Evolutionary conservation across 2,797 vertebrate species (phyloP).

Genomic region (Bovichtus diacanthus): DNA sequence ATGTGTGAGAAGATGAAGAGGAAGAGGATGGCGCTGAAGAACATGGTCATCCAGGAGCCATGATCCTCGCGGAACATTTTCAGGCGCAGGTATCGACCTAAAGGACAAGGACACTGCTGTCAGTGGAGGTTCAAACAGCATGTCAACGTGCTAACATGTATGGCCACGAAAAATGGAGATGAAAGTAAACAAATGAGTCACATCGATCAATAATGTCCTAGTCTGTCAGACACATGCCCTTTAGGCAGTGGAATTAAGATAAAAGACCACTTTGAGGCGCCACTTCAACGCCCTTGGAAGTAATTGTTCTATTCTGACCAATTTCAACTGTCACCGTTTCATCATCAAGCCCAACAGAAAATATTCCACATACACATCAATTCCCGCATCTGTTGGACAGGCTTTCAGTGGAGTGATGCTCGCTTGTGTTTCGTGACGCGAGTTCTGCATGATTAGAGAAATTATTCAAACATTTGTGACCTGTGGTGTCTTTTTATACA

Average conservation of each 20-base stretch:
- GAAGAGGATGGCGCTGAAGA: conserved; percentile 97
- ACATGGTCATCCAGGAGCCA: conserved; percentile 99
- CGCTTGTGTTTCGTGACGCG: conserved; percentile 42
- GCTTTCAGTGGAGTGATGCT: not conserved
- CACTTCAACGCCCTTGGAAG: conserved; percentile 19
- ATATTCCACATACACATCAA: not conserved
- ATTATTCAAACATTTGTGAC: conserved; percentile 69
- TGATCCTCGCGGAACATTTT: conserved; percentile 99
- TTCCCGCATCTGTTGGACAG: not conserved
- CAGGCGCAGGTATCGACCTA: conserved; percentile 94
- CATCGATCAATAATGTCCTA: conserved; percentile 62
- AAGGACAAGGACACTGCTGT: conserved; percentile 65
- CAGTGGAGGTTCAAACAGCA: conserved; percentile 52
- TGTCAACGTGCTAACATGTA: conserved; percentile 40
- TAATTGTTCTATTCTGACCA: conserved; percentile 42
- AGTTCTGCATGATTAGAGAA: conserved; percentile 58
- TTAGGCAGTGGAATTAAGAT: conserved; percentile 64
- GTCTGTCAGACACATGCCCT: conserved; percentile 49
- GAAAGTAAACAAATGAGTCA: conserved; percentile 62
- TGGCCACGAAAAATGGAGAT: conserved; percentile 44
- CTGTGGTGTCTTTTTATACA: conserved; percentile 47
- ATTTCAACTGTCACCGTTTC: conserved; percentile 14
- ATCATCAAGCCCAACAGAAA: not conserved
- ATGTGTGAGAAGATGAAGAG: conserved; percentile 99
- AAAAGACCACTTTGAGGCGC: conserved; percentile 60